Base-by-base conservation (phyloP, 2,113 vertebrate species). In the Pavo muticus region DNA sequence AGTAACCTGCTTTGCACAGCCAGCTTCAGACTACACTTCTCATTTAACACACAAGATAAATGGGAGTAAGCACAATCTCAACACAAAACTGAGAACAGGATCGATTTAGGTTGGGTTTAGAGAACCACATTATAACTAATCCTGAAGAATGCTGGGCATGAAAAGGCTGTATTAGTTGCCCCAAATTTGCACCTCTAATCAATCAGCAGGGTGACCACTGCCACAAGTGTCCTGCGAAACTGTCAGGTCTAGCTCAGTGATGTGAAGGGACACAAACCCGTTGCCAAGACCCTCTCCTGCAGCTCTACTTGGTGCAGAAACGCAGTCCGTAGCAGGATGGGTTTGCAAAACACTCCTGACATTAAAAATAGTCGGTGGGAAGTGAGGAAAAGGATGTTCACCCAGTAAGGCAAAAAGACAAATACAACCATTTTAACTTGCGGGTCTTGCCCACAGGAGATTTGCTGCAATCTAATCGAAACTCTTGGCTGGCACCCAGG, bases 211-310 rank as follows among this genome's bases (percentile, higher is more conserved):
- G 39, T 27, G 23, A 83, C 18, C 13, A 25, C 48, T 18, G 52
- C 40, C 2, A 29, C 8, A 37, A 73, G 17, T 0, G 30, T 7
- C n/a, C 48, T 74, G 25, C 10, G 45, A 84, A 82, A 42, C 6
- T 59, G 15, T 54, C 27, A 30, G 35, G 24, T 0, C 65, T 42
- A 19, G 40, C 8, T 12, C 29, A 80, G 17, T 11, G 14, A 78
- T 12, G n/a, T 35, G 20, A 32, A 92, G 75, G 0, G 8, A 21
- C 67, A 59, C 16, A 72, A 56, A 42, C 7, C 8, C 6, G 5
- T 2, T 2, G 29, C 27, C 24, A 3, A 1, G 10, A 14, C 59
- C 47, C 6, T n/a, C 64, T 63, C 0, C 0, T 15, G n/a, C n/a
- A 14, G 13, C 63, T 56, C 30, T 32, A 20, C 6, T 24, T 6